Base-by-base conservation (phyloP, 2,797 vertebrate genomes). In the Danio albolineatus region DNA sequence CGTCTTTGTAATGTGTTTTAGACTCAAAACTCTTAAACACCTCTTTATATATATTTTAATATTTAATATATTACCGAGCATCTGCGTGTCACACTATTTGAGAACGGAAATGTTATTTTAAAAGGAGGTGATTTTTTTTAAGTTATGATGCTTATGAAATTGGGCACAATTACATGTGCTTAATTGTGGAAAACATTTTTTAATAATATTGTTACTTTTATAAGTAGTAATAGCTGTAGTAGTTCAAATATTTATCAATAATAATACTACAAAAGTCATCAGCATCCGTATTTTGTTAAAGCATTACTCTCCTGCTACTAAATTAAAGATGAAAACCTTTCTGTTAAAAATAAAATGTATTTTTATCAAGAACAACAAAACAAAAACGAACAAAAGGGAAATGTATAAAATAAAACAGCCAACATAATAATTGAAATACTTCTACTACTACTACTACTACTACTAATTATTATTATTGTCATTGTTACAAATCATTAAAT, bases 1-100 rank as follows among this genome's bases (percentile, higher is more conserved):
- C 0, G 7, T 67, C 51, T 77, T 67, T 76, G 43, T 64, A 53
- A 60, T 19, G 3, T 16, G 39, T 19, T 10, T 53, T 73, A 59
- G 41, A 38, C 44, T 53, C 41, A 46, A 51, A 17, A 28, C 28
- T 3, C 3, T 28, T 28, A 28, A 28, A 28, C 28, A 3, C 28
- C 28, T 28, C 28, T 28, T 28, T 28, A 28, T 28, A 1, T 28
- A 28, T 28, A 28, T n/a, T n/a, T n/a, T n/a, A n/a, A n/a, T n/a
- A n/a, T n/a, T n/a, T n/a, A n/a, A n/a, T n/a, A n/a, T n/a, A n/a
- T n/a, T n/a, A 28, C 3, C 28, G 3, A 28, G 28, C 28, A 28
- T 28, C 2, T 53, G 51, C 39, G 44, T 41, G 38, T 61, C 28
- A 28, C 28, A 28, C 28, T 28, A 28, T 28, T 28, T 28, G 28